phyloP scores from a whole-genome alignment of 2,113 vertebrate genomes.

The Mirza zaza region DNA sequence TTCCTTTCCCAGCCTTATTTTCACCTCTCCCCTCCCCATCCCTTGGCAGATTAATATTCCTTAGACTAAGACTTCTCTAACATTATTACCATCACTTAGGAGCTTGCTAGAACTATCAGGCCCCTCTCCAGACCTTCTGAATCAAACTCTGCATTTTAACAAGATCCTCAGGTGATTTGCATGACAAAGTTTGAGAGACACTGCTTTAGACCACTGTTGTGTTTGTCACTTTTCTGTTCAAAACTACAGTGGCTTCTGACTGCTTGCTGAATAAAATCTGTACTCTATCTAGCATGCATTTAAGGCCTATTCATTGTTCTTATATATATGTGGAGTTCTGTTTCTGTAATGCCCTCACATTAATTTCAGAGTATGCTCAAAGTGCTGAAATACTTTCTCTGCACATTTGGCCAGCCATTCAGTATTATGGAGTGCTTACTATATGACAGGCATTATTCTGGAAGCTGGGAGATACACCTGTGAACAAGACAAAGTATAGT shows the following conservation, averaged over 20 bases:
- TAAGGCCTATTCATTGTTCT: not conserved
- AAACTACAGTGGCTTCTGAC: not conserved
- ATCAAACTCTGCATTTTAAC: slow-evolving; percentile 36
- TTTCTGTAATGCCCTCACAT: not conserved
- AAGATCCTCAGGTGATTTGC: not conserved
- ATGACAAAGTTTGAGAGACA: slow-evolving; percentile 7
- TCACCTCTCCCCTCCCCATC: not conserved
- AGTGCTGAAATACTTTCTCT: not conserved
- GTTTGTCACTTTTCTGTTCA: slow-evolving; percentile 13
- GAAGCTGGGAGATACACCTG: not conserved
- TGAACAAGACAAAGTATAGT: not conserved
- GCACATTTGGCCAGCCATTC: not conserved
- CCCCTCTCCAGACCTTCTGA: not conserved
- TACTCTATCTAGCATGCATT: not conserved
- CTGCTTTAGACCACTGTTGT: not conserved
- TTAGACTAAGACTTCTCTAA: slow-evolving; percentile 38
- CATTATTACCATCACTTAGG: not conserved
- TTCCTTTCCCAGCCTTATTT: slow-evolving; percentile 8
- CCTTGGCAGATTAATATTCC: slow-evolving; percentile 1
- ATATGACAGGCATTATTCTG: not conserved
- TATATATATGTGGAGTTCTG: not conserved
- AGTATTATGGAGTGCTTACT: not conserved
- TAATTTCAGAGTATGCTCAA: not conserved
- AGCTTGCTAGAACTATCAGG: not conserved
- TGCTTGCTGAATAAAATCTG: not conserved